A percentile compares a stretch with the other conserved stretches of the same genome.
Conservation (phyloP, 2,888 invertebrate genomes). For the Dasysyrphus tricinctus region DNA sequence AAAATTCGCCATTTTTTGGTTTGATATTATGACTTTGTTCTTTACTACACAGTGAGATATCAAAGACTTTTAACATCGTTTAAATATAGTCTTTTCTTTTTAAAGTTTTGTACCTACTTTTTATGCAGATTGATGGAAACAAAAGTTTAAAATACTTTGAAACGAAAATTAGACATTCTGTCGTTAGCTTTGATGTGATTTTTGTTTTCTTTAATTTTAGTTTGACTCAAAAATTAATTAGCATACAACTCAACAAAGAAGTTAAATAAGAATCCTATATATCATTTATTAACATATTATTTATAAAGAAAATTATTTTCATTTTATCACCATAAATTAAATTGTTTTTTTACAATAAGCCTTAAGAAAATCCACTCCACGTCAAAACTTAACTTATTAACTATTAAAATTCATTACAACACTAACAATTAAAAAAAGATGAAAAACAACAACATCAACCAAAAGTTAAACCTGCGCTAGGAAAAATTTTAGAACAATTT, state of each 20-base stretch:
- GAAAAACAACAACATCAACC: conserved; percentile 26
- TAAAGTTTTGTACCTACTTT: too few species aligned
- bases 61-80: too few species aligned
- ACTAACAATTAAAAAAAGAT: conserved; percentile 44
- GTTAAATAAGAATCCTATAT: background rate
- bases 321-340: background rate
- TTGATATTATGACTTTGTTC: too few species aligned
- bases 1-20: too few species aligned
- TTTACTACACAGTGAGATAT: too few species aligned
- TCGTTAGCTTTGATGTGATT: background rate
- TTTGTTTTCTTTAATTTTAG: background rate
- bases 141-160: too few species aligned
- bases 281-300: background rate
- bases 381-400: conserved; percentile 63
- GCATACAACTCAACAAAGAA: background rate
- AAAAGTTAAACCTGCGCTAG: conserved; percentile 54
- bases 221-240: conserved; percentile 15
- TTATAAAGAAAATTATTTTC: conserved; percentile 18
- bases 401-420: conserved; percentile 60
- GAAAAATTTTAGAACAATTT: conserved; percentile 73
- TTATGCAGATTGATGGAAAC: too few species aligned
- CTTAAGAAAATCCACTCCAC: conserved; percentile 50
- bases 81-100: too few species aligned
- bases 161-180: too few species aligned
- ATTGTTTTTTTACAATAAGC: conserved; percentile 19